Percentiles rank a stretch among this genome's conserved stretches.
Conservation (phyloP, 2,888 invertebrate species). For the Seira musarum region DNA sequence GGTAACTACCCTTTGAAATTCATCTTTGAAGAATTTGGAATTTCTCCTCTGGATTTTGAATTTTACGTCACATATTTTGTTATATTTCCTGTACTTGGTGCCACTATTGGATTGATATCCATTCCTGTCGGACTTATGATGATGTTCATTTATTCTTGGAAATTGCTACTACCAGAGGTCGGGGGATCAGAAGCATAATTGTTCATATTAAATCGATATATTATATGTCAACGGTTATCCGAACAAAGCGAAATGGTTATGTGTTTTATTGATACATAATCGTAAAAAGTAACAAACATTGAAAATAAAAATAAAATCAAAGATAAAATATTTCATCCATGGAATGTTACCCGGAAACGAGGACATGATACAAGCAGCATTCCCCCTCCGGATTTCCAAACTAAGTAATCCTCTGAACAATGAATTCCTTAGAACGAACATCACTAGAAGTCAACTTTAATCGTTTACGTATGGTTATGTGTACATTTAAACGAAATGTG, state of each 20-base stretch:
- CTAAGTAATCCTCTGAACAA: no score
- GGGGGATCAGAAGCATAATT: conserved; percentile 7
- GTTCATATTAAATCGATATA: background rate
- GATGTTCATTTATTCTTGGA: conserved; percentile 40
- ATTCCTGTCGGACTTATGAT: conserved; percentile 51
- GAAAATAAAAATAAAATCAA: no score
- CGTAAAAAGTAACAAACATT: no score
- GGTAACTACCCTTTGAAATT: conserved; percentile 20
- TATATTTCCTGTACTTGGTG: conserved; percentile 36
- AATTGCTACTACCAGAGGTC: conserved; percentile 47
- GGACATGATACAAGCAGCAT: no score
- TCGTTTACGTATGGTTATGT: no score
- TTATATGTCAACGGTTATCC: background rate
- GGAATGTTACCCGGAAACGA: conserved; percentile 20
- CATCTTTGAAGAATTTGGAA: conserved; percentile 31
- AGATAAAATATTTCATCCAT: background rate
- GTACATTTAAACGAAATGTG: no score
- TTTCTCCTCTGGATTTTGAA: conserved; percentile 43
- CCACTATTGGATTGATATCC: conserved; percentile 44
- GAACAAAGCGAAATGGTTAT: background rate
- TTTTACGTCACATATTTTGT: conserved; percentile 48
- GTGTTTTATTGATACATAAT: no score
- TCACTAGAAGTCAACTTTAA: no score
- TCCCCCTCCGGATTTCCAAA: no score
- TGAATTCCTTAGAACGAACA: no score